Conservation (phyloP, 2,888 invertebrate genomes). For the Strigamia transsilvanica region DNA sequence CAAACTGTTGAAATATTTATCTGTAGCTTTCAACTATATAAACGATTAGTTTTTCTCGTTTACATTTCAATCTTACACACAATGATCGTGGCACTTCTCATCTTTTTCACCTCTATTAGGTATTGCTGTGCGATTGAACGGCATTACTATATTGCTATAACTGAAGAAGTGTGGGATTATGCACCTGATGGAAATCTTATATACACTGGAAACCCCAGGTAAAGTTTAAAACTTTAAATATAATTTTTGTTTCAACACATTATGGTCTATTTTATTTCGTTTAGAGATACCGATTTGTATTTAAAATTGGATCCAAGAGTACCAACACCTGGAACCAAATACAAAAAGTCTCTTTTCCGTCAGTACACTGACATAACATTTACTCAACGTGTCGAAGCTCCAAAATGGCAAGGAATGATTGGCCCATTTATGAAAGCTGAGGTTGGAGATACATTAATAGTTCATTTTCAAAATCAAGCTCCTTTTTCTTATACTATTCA, state of each 20-base stretch:
- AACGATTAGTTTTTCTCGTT: no score
- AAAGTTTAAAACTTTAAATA: not conserved
- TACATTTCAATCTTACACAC: no score
- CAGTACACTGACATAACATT: conserved; percentile 57
- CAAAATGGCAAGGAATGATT: conserved; percentile 56
- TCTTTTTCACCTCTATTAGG: not conserved
- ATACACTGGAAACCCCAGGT: not conserved
- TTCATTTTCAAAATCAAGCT: conserved; percentile 57
- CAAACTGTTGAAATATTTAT: no score
- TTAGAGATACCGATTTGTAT: not conserved
- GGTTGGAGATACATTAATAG: conserved; percentile 59
- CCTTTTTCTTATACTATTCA: conserved; percentile 53
- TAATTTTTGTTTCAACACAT: not conserved
- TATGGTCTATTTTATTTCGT: conserved; percentile 52
- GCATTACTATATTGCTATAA: conserved; percentile 57
- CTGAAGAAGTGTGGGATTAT: conserved; percentile 57
- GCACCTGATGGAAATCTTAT: conserved; percentile 55
- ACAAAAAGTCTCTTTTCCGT: conserved; percentile 57
- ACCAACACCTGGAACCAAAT: conserved; percentile 5
- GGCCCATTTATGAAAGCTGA: conserved; percentile 61
- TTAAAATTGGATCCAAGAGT: not conserved
- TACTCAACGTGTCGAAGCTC: conserved; percentile 50
- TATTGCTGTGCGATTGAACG: conserved; percentile 6
- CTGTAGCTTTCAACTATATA: no score
- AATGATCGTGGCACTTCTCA: not conserved